These are phyloP conservation scores for Rhabdomys dilectus DNA, from an alignment of 2,113 vertebrate species.

Conservation along the genomic window DNA sequence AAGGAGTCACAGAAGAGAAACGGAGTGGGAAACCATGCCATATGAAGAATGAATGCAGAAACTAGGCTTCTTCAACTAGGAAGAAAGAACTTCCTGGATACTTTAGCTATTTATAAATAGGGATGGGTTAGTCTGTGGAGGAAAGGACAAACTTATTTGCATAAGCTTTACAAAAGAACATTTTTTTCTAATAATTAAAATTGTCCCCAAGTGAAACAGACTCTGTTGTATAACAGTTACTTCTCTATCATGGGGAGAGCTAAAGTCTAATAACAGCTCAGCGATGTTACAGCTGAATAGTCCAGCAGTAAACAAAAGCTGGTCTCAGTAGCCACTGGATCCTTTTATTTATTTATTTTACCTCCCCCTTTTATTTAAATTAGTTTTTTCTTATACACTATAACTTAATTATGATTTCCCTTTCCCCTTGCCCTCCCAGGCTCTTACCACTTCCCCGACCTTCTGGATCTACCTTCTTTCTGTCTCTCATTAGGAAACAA, in stretches of 20 bases:
- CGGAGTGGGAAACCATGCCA: slow-evolving; percentile 8
- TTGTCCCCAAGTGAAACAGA: neutral
- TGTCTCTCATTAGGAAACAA: neutral
- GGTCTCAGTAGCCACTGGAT: neutral
- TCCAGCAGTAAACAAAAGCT: neutral
- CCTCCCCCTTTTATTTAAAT: neutral
- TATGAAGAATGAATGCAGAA: slow-evolving; percentile 2
- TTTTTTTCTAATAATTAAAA: slow-evolving; percentile 13
- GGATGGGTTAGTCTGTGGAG: neutral
- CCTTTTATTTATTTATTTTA: neutral
- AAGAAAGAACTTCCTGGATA: neutral
- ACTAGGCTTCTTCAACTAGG: neutral
- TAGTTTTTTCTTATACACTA: neutral
- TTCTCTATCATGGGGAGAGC: neutral
- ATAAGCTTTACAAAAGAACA: neutral
- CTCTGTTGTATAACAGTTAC: neutral
- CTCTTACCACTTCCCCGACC: neutral
- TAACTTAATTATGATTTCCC: neutral
- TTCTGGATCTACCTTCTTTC: neutral
- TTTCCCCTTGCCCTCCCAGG: neutral
- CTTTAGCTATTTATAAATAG: neutral
- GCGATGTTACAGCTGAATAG: neutral
- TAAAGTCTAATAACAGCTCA: neutral
- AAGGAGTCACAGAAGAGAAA: slow-evolving; percentile 1
- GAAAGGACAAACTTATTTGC: neutral